Conservation (phyloP, 2,113 vertebrate species). For the Petaurus breviceps region DNA sequence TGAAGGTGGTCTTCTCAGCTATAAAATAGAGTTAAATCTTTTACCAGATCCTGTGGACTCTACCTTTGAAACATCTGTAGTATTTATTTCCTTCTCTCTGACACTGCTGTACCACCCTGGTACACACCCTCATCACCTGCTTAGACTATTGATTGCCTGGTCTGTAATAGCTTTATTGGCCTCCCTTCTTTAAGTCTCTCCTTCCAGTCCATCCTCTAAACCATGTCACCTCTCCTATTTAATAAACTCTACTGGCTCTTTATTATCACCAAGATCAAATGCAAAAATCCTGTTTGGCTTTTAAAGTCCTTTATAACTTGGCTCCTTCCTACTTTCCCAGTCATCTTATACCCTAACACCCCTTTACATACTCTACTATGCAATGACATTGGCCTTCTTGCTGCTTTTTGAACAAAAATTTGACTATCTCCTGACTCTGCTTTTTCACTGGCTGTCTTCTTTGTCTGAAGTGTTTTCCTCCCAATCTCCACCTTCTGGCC, state of each 20-base stretch:
- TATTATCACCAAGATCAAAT: background rate
- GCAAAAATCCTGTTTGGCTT: background rate
- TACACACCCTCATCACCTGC: background rate
- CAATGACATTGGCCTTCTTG: background rate
- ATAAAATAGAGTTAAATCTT: background rate
- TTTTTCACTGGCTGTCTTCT: background rate
- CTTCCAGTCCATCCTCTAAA: background rate
- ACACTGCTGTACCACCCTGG: background rate
- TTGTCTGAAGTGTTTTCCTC: background rate
- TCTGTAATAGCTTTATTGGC: background rate
- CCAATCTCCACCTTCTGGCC: background rate
- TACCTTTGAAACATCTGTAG: background rate
- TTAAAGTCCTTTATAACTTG: background rate
- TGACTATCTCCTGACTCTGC: background rate
- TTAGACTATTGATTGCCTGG: background rate
- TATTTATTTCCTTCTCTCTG: background rate
- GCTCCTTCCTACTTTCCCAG: background rate
- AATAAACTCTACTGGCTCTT: background rate
- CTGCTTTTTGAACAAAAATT: background rate
- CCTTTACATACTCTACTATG: background rate
- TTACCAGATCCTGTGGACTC: background rate
- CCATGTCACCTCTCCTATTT: background rate
- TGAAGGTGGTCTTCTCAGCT: background rate
- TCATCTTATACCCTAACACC: background rate
- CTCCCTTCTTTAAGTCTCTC: background rate